phyloP scores from a whole-genome alignment of 2,888 invertebrate genomes.

The Limnephilus rhombicus region DNA sequence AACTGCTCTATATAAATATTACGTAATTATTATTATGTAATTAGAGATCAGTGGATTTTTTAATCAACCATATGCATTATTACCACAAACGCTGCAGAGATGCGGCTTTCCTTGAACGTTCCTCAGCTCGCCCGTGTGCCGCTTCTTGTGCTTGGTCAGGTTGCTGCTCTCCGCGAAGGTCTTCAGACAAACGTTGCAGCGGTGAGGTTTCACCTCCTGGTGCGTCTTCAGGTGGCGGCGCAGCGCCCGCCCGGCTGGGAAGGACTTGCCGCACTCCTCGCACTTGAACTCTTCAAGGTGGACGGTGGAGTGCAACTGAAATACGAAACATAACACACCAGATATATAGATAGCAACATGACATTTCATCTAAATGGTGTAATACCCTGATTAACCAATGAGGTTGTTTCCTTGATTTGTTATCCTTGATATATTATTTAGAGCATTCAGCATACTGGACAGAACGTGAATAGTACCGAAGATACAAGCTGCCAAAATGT shows the following conservation, averaged over 20 bases:
- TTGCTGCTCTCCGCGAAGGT: constrained; percentile 76
- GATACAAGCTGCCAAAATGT: too few species aligned
- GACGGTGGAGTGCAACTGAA: constrained; percentile 65
- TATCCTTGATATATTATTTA: too few species aligned
- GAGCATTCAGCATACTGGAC: too few species aligned
- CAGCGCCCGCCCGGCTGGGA: constrained; percentile 72
- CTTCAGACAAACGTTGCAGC: constrained; percentile 75
- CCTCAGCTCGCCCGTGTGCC: constrained; percentile 74
- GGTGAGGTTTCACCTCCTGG: constrained; percentile 73
- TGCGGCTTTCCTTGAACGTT: constrained; percentile 73
- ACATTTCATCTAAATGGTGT: too few species aligned
- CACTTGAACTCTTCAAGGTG: constrained; percentile 69
- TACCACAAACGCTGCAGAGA: constrained; percentile 73
- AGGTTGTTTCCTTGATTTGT: too few species aligned
- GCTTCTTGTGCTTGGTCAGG: constrained; percentile 75
- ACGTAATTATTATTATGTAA: too few species aligned
- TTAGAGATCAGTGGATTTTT: too few species aligned
- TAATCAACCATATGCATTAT: too few species aligned
- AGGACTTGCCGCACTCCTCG: constrained; percentile 72
- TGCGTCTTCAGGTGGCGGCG: constrained; percentile 75
- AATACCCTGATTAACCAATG: too few species aligned
- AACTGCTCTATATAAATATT: too few species aligned
- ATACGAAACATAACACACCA: background rate
- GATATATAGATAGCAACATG: too few species aligned
- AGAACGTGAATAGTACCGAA: too few species aligned